phyloP scores from a whole-genome alignment of 1,140 invertebrate species.

The Procambarus clarkii region DNA sequence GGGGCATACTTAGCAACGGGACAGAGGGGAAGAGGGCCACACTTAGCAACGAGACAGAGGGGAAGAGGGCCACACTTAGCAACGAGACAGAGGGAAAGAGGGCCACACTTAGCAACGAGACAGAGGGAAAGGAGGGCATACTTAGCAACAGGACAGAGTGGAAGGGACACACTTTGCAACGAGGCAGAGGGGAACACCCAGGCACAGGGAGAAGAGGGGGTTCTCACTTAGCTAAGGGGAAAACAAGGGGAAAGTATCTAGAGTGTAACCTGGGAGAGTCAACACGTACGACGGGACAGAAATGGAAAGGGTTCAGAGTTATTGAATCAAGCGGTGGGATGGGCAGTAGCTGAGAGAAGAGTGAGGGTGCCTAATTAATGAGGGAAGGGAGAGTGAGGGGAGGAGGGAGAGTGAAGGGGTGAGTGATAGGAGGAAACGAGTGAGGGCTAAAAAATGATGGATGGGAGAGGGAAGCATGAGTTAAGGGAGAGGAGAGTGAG shows the following conservation, averaged over 20 bases:
- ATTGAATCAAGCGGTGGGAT: not conserved
- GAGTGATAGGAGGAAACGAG: not conserved
- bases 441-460: not conserved
- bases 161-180: not conserved
- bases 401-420: not conserved
- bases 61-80: too few species aligned
- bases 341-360: not conserved
- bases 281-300: not conserved
- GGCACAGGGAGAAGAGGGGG: too few species aligned
- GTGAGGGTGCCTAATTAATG: constrained; percentile 3
- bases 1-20: too few species aligned
- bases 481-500: not conserved
- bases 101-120: not conserved
- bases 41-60: too few species aligned
- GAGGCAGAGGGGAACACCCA: not conserved
- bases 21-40: too few species aligned
- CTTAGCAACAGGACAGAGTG: not conserved
- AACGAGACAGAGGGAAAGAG: too few species aligned
- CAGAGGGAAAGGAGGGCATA: too few species aligned
- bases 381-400: not conserved
- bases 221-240: too few species aligned
- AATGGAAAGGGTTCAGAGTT: not conserved
- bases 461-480: not conserved
- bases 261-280: too few species aligned
- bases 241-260: too few species aligned